Evolutionary conservation across 2,113 vertebrate species (phyloP), one percentile per base, ranked within the genome.

Genomic region (Taurulus bubalis): DNA sequence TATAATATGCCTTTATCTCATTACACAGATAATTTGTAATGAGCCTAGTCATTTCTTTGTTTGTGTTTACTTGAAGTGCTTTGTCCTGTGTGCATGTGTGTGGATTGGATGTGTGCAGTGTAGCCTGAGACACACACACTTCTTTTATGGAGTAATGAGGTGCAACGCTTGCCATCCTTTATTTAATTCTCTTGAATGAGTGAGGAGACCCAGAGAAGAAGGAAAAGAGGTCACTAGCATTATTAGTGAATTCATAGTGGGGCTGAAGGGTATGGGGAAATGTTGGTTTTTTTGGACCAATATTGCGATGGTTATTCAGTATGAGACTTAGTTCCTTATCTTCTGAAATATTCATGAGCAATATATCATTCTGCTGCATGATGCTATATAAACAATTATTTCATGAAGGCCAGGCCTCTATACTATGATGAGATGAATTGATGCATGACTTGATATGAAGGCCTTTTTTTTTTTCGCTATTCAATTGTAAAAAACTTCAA

Each of bases 61-160:
- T 49, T 75, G 66, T 75, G 70, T 53, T 79, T 15, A 32, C 55
- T 30, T 68, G 51, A 63, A 68, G 45, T 67, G 55, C 15, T 49
- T 22, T 36, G 12, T 60, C 60, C 28, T 24, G 22, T 26, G 4
- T 70, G 15, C 24, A 6, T 66, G 30, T 64, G 36, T 66, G 20
- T 51, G 8, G 22, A 49, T 8, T 58, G 12, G 42, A 53, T 58
- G 40, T 77, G 34, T 53, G 20, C 40, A 18, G 11, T 67, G 24
- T 38, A 16, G 18, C 64, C 28, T 30, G 12, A 60, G 16, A 8
- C 11, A 47, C n/a, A 2, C 28, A 24, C 36, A 4, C 1, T 60
- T 20, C 2, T 59, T 47, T 55, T 30, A 9, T 20, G 2, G 18
- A 58, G 26, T n/a, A 36, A 8, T 71, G 45, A 62, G 38, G 28